These are phyloP conservation scores for Odontamblyopus rebecca DNA, from an alignment of 2,797 vertebrate species.

Conservation along the genomic window DNA sequence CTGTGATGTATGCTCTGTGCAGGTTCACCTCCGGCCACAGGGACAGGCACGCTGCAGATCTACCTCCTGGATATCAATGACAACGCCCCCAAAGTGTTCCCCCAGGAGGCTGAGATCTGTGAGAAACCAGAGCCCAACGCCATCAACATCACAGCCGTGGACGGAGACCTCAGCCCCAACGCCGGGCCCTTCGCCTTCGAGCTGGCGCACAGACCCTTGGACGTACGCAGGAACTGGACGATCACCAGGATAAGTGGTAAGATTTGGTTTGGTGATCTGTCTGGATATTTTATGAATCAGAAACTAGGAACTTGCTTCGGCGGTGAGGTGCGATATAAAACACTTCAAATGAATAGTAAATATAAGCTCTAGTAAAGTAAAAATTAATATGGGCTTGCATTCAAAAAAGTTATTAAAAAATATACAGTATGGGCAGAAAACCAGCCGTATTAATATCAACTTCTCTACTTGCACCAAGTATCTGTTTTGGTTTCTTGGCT, in stretches of 20 bases:
- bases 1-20: constrained; percentile 21
- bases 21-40: constrained; percentile 91
- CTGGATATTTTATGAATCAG: too few relatives aligned
- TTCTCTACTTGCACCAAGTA: too few relatives aligned
- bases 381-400: too few relatives aligned
- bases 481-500: too few relatives aligned
- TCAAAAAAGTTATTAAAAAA: too few relatives aligned
- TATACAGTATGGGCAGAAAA: too few relatives aligned
- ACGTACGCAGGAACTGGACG: constrained; percentile 94
- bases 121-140: constrained; percentile 91
- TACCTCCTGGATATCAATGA: constrained; percentile 94
- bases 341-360: too few relatives aligned
- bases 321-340: too few relatives aligned
- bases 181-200: constrained; percentile 95
- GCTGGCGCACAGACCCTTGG: constrained; percentile 82
- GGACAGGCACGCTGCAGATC: constrained; percentile 94
- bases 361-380: too few relatives aligned
- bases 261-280: constrained; percentile 3
- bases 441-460: too few relatives aligned
- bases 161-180: constrained; percentile 92
- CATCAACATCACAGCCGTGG: constrained; percentile 95
- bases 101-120: constrained; percentile 90
- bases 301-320: too few relatives aligned
- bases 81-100: constrained; percentile 92
- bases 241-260: constrained; percentile 91